Evolutionary conservation across 2,888 invertebrate genomes (phyloP).

Genomic region (Lithosia quadra): DNA sequence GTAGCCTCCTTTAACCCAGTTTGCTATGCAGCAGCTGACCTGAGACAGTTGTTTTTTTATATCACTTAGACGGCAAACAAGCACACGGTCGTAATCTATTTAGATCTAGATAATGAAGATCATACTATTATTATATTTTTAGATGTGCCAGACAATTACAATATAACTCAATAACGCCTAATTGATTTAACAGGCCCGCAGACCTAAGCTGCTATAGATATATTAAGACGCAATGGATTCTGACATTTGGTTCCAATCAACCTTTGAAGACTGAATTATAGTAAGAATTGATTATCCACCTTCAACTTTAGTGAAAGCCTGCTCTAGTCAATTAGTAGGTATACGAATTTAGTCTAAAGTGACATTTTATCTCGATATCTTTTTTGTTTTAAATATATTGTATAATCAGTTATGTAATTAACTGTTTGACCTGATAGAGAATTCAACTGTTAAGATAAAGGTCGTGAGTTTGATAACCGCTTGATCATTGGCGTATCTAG

Average conservation of each 20-base stretch:
- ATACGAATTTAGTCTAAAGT: constrained; percentile 25
- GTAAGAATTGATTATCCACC: constrained; percentile 52
- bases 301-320: constrained; percentile 52
- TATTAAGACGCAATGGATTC: constrained; percentile 43
- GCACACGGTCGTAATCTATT: too few species aligned
- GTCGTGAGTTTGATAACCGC: too few species aligned
- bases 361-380: too few species aligned
- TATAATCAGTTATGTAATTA: too few species aligned
- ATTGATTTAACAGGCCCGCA: constrained; percentile 25
- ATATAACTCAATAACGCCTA: constrained; percentile 16
- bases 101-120: not conserved
- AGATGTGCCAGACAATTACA: not conserved
- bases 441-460: too few species aligned
- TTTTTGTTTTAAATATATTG: too few species aligned
- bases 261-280: constrained; percentile 47
- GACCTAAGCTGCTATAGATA: constrained; percentile 38
- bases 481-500: too few species aligned
- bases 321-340: constrained; percentile 45
- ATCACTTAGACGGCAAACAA: too few species aligned
- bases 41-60: too few species aligned
- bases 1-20: too few species aligned
- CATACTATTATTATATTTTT: not conserved
- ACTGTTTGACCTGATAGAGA: too few species aligned
- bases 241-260: constrained; percentile 51
- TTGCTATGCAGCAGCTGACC: too few species aligned